Evolutionary conservation across 1,140 invertebrate species (phyloP).

Genomic region (Coptotermes formosanus): DNA sequence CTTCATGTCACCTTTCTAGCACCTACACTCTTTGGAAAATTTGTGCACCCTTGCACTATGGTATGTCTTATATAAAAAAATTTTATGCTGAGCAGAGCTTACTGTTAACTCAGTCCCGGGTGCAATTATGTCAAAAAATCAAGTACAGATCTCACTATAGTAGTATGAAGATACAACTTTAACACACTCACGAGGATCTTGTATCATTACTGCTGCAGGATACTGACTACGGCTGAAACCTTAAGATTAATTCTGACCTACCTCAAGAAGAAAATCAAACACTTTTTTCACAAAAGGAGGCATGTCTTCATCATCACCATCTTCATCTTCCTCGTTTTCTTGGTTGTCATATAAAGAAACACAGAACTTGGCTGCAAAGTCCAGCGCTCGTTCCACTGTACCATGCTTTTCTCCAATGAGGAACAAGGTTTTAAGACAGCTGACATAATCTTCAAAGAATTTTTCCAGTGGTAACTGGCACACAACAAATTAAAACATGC

Average conservation of each 20-base stretch:
- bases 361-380: conserved; percentile 65
- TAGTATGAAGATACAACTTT: not conserved
- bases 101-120: too few species aligned
- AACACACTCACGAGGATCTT: not conserved
- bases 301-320: not conserved
- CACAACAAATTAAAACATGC: not conserved
- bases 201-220: not conserved
- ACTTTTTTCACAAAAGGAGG: not conserved
- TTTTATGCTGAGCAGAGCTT: too few species aligned
- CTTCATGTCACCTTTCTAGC: too few species aligned
- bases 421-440: conserved; percentile 42
- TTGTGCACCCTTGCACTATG: too few species aligned
- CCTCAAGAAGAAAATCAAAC: not conserved
- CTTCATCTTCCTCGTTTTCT: conserved; percentile 29
- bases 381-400: conserved; percentile 61
- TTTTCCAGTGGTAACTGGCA: not conserved
- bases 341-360: conserved; percentile 53
- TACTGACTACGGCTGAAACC: not conserved
- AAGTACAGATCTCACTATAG: not conserved
- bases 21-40: too few species aligned
- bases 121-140: conserved; percentile 29
- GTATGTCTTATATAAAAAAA: too few species aligned
- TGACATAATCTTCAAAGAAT: not conserved
- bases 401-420: conserved; percentile 61
- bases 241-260: too few species aligned